Conservation (phyloP, 2,888 invertebrate species). For the Phengaris alcon region DNA sequence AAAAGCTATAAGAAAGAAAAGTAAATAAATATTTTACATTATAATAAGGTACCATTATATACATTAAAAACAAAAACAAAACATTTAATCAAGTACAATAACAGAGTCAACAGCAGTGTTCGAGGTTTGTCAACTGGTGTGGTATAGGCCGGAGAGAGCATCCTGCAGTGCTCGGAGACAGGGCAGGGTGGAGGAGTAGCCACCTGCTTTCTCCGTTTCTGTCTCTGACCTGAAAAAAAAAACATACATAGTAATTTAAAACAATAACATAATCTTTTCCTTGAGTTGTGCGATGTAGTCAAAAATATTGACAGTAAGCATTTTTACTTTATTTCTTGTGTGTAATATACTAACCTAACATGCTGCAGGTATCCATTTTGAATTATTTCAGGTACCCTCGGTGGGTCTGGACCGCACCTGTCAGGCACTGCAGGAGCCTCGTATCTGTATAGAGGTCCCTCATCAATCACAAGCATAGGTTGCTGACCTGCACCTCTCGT, state of each 20-base stretch:
- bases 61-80: conserved; percentile 31
- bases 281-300: no score
- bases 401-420: conserved; percentile 87
- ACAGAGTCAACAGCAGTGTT: conserved; percentile 41
- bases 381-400: conserved; percentile 81
- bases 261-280: neutral
- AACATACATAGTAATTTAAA: neutral
- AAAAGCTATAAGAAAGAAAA: neutral
- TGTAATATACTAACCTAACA: conserved; percentile 70
- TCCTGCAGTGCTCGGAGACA: conserved; percentile 93
- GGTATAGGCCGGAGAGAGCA: conserved; percentile 88
- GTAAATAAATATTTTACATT: neutral
- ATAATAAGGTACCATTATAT: conserved; percentile 11
- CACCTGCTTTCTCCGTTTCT: conserved; percentile 89
- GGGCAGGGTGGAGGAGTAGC: conserved; percentile 89
- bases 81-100: conserved; percentile 50
- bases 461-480: conserved; percentile 85
- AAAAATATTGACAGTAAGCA: no score
- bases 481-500: conserved; percentile 82
- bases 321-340: neutral
- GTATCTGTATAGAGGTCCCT: conserved; percentile 88
- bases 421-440: conserved; percentile 74
- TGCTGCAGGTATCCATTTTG: conserved; percentile 85
- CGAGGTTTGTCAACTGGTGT: conserved; percentile 64
- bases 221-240: conserved; percentile 79